Evolutionary conservation across 2,113 vertebrate genomes (phyloP).

Genomic region (Varanus komodoensis): DNA sequence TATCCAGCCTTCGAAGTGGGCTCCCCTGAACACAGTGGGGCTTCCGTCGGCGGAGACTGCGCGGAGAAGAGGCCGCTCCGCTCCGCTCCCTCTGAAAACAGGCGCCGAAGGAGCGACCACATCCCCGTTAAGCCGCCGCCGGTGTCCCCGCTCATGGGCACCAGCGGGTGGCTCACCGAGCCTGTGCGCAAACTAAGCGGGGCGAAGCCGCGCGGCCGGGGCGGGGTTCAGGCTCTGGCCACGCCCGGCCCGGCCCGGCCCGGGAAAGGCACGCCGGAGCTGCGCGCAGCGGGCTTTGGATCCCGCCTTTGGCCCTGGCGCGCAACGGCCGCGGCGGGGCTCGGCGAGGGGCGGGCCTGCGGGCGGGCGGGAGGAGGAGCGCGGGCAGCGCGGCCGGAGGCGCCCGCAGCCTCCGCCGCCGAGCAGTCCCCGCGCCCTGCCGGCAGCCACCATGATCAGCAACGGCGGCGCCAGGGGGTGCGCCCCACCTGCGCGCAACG

Average conservation of each 20-base stretch:
- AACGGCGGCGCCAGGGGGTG: not conserved
- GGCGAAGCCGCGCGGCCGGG: too few relatives aligned
- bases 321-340: not conserved
- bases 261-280: not conserved
- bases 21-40: too few relatives aligned
- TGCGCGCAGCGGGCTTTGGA: not conserved
- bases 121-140: too few relatives aligned
- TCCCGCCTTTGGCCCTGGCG: not conserved
- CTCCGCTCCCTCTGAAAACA: not conserved
- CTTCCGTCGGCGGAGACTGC: too few relatives aligned
- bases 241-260: not conserved
- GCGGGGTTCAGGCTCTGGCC: not conserved
- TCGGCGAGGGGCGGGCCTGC: conserved; percentile 2
- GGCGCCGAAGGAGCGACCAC: not conserved
- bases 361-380: conserved; percentile 1
- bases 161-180: not conserved
- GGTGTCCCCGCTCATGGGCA: too few relatives aligned
- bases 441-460: conserved; percentile 23
- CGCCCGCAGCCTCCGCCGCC: not conserved
- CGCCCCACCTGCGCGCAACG: not conserved
- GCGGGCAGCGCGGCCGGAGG: conserved; percentile 48
- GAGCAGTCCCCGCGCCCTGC: not conserved
- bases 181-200: not conserved
- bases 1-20: too few relatives aligned
- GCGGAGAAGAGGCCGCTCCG: rapidly evolving